Evolutionary conservation across 2,888 invertebrate species (phyloP).

Genomic region (Ophion ventricosus): DNA sequence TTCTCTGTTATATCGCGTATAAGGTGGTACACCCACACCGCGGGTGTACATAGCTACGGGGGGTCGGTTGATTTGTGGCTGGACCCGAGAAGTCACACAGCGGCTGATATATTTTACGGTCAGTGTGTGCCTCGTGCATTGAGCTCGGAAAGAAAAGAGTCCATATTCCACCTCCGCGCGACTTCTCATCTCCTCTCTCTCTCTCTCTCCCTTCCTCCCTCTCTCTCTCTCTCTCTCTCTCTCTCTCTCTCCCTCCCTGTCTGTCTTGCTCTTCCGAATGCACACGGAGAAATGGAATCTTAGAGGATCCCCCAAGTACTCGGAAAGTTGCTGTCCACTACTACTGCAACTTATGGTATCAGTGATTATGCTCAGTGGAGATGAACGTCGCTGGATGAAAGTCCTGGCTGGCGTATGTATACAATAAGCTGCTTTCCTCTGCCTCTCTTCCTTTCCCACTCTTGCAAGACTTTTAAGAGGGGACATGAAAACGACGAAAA

Average conservation of each 20-base stretch:
- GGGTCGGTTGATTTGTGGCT: slow-evolving; percentile 83
- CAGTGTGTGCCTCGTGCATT: slow-evolving; percentile 72
- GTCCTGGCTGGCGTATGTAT: slow-evolving; percentile 19
- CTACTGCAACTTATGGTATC: slow-evolving; percentile 27
- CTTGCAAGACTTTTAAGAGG: too few relatives aligned
- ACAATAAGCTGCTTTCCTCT: not conserved
- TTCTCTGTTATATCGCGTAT: slow-evolving; percentile 55
- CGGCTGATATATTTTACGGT: slow-evolving; percentile 83
- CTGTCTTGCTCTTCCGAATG: slow-evolving; percentile 21
- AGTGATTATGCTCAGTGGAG: slow-evolving; percentile 33
- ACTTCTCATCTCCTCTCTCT: slow-evolving; percentile 50
- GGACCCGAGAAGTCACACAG: slow-evolving; percentile 83
- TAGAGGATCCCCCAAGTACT: slow-evolving; percentile 2
- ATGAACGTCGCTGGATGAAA: slow-evolving; percentile 35
- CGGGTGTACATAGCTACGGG: slow-evolving; percentile 78
- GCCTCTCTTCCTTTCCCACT: too few relatives aligned
- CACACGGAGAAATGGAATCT: slow-evolving; percentile 1
- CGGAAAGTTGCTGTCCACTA: slow-evolving; percentile 17
- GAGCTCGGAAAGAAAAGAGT: slow-evolving; percentile 61
- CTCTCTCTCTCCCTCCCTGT: slow-evolving; percentile 17
- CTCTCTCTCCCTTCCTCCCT: not conserved
- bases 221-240: slow-evolving; percentile 21
- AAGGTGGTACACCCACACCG: slow-evolving; percentile 75
- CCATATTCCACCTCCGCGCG: slow-evolving; percentile 68
- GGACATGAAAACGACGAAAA: too few relatives aligned